A percentile compares a stretch with the other conserved stretches of the same genome.
phyloP scores from a whole-genome alignment of 2,797 vertebrate genomes.

The Thripadectes ignobilis region DNA sequence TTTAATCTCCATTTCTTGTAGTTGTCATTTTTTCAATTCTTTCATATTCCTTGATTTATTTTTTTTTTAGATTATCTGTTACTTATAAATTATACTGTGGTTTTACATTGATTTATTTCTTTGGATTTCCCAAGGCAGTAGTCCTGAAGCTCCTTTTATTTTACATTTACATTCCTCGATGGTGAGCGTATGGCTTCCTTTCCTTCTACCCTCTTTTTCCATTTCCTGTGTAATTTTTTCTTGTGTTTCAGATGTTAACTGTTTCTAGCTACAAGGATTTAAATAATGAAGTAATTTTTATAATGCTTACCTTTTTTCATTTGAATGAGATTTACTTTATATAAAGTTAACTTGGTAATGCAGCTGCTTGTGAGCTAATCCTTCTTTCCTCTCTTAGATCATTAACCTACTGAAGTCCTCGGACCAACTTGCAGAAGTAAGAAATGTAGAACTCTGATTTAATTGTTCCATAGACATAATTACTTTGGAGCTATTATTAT shows the following conservation, averaged over 20 bases:
- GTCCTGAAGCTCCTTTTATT: conserved; percentile 21
- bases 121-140: neutral
- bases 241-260: conserved; percentile 4
- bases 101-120: neutral
- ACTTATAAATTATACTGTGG: neutral
- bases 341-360: neutral
- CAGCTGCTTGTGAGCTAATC: conserved; percentile 20
- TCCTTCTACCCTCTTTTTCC: neutral
- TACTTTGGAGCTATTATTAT: neutral
- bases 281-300: neutral
- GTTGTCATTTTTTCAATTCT: neutral
- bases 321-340: neutral
- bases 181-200: conserved; percentile 38
- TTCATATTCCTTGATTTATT: neutral
- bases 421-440: conserved; percentile 11
- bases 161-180: conserved; percentile 8
- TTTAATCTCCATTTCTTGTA: neutral
- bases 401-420: neutral
- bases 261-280: neutral
- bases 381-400: conserved; percentile 11
- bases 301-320: neutral
- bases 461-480: neutral
- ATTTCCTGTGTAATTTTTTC: conserved; percentile 28
- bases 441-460: neutral
- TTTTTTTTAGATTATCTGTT: neutral